These are phyloP conservation scores for Leucophenga maculata DNA, from an alignment of 2,888 invertebrate genomes.

Conservation along the genomic window DNA sequence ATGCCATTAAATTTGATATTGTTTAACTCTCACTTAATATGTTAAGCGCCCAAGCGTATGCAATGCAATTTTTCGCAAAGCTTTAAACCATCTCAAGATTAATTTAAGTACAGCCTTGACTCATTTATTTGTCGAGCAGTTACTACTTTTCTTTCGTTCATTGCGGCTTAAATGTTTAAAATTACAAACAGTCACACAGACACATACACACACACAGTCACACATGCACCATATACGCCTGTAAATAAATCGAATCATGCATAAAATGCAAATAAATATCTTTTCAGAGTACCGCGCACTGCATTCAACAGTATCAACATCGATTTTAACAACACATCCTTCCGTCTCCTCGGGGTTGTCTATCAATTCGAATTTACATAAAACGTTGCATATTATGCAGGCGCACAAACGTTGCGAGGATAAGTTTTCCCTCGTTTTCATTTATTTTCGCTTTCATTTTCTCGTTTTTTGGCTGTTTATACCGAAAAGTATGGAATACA, in stretches of 20 bases:
- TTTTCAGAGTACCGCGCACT: conserved; percentile 23
- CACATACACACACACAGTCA: conserved; percentile 8
- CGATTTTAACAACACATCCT: conserved; percentile 34
- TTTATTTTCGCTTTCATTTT: neutral
- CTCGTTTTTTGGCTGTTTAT: neutral
- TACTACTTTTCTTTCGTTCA: conserved; percentile 1
- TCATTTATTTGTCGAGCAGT: too few relatives aligned
- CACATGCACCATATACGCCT: neutral
- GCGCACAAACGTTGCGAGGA: neutral
- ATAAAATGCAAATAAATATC: conserved; percentile 63
- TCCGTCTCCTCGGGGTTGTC: neutral
- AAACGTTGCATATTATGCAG: conserved; percentile 40
- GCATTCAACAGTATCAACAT: conserved; percentile 28
- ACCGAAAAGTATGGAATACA: conserved; percentile 2
- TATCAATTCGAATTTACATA: conserved; percentile 56
- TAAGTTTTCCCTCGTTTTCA: neutral
- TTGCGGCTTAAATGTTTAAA: neutral
- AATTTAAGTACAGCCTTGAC: too few relatives aligned
- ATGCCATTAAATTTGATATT: too few relatives aligned
- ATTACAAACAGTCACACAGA: neutral
- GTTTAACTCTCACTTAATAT: too few relatives aligned
- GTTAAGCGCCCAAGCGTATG: too few relatives aligned
- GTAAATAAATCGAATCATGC: conserved; percentile 63
- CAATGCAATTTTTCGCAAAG: too few relatives aligned
- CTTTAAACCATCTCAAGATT: too few relatives aligned